Conservation (phyloP, 2,888 invertebrate genomes). For the Aspidapion aeneum region DNA sequence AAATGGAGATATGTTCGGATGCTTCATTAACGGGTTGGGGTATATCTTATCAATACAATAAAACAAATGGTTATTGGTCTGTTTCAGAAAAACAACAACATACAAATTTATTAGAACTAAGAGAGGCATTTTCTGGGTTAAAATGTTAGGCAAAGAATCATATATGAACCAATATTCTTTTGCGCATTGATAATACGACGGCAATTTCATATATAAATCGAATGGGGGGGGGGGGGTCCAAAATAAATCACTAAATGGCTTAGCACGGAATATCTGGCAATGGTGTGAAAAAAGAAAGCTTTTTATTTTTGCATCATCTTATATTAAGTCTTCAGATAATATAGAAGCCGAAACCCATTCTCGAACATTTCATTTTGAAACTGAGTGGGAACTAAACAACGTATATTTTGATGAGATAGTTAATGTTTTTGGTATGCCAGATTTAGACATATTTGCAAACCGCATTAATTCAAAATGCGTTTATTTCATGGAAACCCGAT, state of each 20-base stretch:
- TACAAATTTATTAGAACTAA: constrained; percentile 2
- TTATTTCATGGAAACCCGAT: constrained; percentile 12
- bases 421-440: background rate
- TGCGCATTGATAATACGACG: constrained; percentile 8
- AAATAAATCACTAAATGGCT: background rate
- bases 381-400: constrained; percentile 1
- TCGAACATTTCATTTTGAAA: constrained; percentile 1
- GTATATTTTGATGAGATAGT: constrained; percentile 7
- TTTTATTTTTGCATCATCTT: constrained; percentile 2
- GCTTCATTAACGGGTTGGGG: constrained; percentile 15
- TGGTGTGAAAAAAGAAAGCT: constrained; percentile 19
- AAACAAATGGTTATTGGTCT: background rate
- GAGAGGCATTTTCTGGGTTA: constrained; percentile 8
- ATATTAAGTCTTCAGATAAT: constrained; percentile 2
- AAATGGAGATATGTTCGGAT: constrained; percentile 12
- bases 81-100: background rate
- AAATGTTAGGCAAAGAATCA: constrained; percentile 6
- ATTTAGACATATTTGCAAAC: constrained; percentile 12
- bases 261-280: constrained; percentile 20
- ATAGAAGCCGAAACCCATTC: background rate
- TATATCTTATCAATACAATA: constrained; percentile 2
- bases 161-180: constrained; percentile 4
- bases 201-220: constrained; percentile 2
- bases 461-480: constrained; percentile 13
- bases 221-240: constrained; percentile 10